Base-by-base conservation (phyloP, 2,797 vertebrate genomes). In the Microctenopoma steveboyesi region DNA sequence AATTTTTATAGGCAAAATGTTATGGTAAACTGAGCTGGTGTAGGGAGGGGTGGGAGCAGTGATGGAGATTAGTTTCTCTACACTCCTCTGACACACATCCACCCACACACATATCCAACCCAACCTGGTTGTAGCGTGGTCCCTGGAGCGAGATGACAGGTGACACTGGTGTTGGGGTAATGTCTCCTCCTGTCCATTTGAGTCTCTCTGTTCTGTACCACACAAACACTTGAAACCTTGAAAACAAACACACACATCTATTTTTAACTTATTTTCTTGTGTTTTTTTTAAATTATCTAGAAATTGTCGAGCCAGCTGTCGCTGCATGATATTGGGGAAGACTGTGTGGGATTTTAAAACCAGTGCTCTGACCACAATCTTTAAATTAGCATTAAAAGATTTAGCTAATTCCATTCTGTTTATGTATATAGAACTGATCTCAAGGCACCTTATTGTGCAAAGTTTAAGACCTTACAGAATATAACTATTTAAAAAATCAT, bases 1-100 rank as follows among this genome's bases (percentile, higher is more conserved):
- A 81, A 88, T 88, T 88, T 87, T 86, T 72, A 88, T 82, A 83
- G 83, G 76, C 78, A 69, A 72, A 65, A 84, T 86, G 76, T 85
- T 86, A 85, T 84, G 81, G 79, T 84, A 90, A 88, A 86, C 64
- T 70, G 55, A 68, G 76, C 55, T 64, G 54, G 58, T 50, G 64
- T 37, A 18, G 67, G 51, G 25, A 54, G 40, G 50, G 49, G 54
- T 7, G 9, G 45, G 62, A 54, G 70, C 5, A 0, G 67, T 27
- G 60, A 45, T 62, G 56, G 56, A 43, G 61, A 71, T 86, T 82
- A 57, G 59, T 48, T 76, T 74, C 58, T 74, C 37, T 11, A 45
- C 55, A 52, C 16, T 65, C 43, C 47, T 72, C 54, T 74, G 66
- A 81, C 65, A 80, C 57, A 52, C 59, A 76, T 45, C 40, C 65